Evolutionary conservation across 2,888 invertebrate genomes (phyloP), one percentile per base, ranked within the genome.

Genomic region (Phasia obesa): DNA sequence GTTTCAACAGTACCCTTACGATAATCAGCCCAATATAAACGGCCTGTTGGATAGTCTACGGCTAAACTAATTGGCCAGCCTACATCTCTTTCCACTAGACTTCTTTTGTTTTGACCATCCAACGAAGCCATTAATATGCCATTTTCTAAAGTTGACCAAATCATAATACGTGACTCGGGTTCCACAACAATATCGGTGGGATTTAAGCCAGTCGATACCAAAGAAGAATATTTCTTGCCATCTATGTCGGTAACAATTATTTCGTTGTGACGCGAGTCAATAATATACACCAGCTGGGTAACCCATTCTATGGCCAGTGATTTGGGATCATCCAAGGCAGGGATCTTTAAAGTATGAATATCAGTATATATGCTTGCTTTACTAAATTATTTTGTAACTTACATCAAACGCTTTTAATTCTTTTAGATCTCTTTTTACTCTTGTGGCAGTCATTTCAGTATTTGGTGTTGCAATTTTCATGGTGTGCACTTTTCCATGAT

Each of bases 11-110:
- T 93, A 86, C 93, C 93, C 85, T 94, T 93, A 90, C 96, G 96
- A n/a, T 94, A 94, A 92, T 97, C 97, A 13, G 95, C 94, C 95
- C 96, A 96, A 92, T 97, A 97, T 4, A 97, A 90, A 6, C 97
- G 92, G n/a, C 92, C 92, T 0, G 95, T 94, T 0, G 95, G 93
- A 89, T 94, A 93, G 90, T 96, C 96, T 71, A 97, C 93, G 5
- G 96, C 94, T 57, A 97, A 92, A 85, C 96, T 95, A 4, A 94
- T 93, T 0, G 96, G 96, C 93, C 96, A 95, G 15, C 94, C 93
- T 81, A 95, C 92, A 86, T 94, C 93, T 4, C 93, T 92, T 73
- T 92, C 91, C 65, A 95, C 93, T 47, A 96, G 90, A 76, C 92
- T 91, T 86, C 92, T 92, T 84, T 93, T 91, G 19, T 92, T 92